A percentile compares a stretch with the other conserved stretches of the same genome.
phyloP scores from a whole-genome alignment of 2,888 invertebrate genomes.

The Cheilosia vulpina region DNA sequence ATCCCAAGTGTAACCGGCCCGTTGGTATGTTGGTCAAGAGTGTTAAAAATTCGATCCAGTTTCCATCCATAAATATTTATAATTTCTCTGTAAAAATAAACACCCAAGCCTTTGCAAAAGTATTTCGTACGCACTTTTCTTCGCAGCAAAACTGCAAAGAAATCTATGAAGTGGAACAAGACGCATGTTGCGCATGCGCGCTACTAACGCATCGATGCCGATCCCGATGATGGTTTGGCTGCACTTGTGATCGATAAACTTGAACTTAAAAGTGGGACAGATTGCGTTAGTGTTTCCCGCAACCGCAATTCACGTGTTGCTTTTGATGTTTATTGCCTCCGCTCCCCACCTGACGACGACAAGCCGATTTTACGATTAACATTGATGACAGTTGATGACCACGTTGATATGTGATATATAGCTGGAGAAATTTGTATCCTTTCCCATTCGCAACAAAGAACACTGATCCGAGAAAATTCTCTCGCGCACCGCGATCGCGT shows the following conservation, averaged over 20 bases:
- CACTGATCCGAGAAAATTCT: conserved; percentile 15
- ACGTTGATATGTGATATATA: conserved; percentile 23
- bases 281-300: conserved; percentile 48
- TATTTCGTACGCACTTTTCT: conserved; percentile 30
- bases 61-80: conserved; percentile 26
- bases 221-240: conserved; percentile 7
- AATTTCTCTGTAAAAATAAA: conserved; percentile 38
- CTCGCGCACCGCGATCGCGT: conserved; percentile 30
- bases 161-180: conserved; percentile 59
- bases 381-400: conserved; percentile 37
- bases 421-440: conserved; percentile 61
- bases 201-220: conserved; percentile 18
- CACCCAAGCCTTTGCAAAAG: neutral
- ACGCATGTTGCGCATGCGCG: conserved; percentile 12
- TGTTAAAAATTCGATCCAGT: conserved; percentile 48
- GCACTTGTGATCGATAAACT: conserved; percentile 61
- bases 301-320: conserved; percentile 57
- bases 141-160: conserved; percentile 9
- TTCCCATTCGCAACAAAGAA: conserved; percentile 39
- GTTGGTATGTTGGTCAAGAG: conserved; percentile 27
- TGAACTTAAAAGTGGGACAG: conserved; percentile 70
- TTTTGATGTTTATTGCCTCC: conserved; percentile 59
- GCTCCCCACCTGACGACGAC: neutral
- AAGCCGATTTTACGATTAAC: conserved; percentile 27
- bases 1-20: conserved; percentile 44